Evolutionary conservation across 2,888 invertebrate species (phyloP).

Genomic region (Ethmia dodecea): DNA sequence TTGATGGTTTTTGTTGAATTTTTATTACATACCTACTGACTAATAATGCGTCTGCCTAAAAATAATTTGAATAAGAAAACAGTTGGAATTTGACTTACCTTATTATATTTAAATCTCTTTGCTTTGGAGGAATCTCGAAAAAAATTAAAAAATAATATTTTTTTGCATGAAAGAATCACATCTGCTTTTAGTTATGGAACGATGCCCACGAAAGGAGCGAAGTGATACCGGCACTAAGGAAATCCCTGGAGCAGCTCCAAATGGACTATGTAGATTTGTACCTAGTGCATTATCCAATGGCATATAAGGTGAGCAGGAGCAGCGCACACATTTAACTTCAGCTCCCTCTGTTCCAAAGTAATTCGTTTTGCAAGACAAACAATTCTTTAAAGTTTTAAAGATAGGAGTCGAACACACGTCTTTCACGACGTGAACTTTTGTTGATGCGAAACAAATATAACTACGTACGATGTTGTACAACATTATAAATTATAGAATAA

Average conservation of each 20-base stretch:
- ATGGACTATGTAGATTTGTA: slow-evolving; percentile 88
- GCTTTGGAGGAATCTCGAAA: too few relatives aligned
- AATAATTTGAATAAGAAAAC: too few relatives aligned
- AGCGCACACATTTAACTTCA: slow-evolving; percentile 23
- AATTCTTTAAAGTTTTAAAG: background rate
- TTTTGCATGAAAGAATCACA: too few relatives aligned
- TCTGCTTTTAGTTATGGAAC: slow-evolving; percentile 62
- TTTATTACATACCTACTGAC: too few relatives aligned
- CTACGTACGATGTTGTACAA: background rate
- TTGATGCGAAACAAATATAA: background rate
- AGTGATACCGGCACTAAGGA: slow-evolving; percentile 80
- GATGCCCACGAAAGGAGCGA: slow-evolving; percentile 79
- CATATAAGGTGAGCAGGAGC: slow-evolving; percentile 69
- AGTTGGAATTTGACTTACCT: too few relatives aligned
- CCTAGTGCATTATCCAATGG: slow-evolving; percentile 88
- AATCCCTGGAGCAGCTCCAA: slow-evolving; percentile 80
- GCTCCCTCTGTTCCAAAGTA: background rate
- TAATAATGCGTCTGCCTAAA: too few relatives aligned
- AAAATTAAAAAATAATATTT: too few relatives aligned
- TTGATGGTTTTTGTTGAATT: too few relatives aligned
- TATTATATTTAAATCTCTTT: too few relatives aligned
- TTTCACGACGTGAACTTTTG: background rate
- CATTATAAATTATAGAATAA: too few relatives aligned
- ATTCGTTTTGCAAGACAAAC: slow-evolving; percentile 2
- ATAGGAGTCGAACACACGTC: background rate